Conservation (phyloP, 2,888 invertebrate species). For the Amblyteles armatorius region DNA sequence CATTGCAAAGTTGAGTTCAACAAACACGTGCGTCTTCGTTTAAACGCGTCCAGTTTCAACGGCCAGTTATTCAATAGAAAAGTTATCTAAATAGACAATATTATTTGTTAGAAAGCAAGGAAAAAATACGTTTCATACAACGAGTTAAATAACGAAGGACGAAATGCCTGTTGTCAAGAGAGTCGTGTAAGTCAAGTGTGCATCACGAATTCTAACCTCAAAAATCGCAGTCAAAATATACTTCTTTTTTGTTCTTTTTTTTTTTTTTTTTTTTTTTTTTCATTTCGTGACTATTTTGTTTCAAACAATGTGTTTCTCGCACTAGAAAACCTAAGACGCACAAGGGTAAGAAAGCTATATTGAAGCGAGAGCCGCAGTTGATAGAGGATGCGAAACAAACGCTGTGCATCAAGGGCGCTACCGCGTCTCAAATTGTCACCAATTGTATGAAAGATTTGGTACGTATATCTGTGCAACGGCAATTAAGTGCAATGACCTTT, state of each 20-base stretch:
- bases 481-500: background rate
- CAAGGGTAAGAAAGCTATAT: conserved; percentile 93
- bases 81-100: background rate
- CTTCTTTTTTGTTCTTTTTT: background rate
- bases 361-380: conserved; percentile 93
- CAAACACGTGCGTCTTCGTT: background rate
- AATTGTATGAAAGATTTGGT: conserved; percentile 93
- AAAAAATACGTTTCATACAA: background rate
- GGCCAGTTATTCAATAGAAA: background rate
- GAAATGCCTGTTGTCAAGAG: conserved; percentile 6
- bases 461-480: conserved; percentile 74
- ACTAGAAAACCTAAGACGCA: conserved; percentile 95
- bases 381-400: conserved; percentile 95
- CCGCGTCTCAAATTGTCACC: conserved; percentile 90
- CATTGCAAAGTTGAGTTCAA: background rate
- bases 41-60: background rate
- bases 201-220: background rate
- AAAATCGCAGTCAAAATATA: background rate
- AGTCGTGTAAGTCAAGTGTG: background rate
- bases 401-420: conserved; percentile 94
- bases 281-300: background rate
- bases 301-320: conserved; percentile 73
- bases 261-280: background rate
- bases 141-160: background rate
- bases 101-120: background rate